Evolutionary conservation across 2,113 vertebrate genomes (phyloP).

Genomic region (Trematocara macrostoma): DNA sequence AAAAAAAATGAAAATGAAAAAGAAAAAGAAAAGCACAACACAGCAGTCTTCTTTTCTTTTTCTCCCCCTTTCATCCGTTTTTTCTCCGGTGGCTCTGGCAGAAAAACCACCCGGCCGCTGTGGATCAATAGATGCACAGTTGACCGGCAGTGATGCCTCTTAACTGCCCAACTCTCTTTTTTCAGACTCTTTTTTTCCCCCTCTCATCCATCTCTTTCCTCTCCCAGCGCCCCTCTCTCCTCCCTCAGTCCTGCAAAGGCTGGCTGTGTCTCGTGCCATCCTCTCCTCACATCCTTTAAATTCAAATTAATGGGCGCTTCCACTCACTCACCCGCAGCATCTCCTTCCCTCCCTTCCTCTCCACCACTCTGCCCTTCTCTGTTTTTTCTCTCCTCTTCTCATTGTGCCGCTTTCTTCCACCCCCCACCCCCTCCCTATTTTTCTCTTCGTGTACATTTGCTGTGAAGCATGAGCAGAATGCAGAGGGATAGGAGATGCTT

Average conservation of each 20-base stretch:
- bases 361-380: not conserved
- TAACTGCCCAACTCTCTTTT: not conserved
- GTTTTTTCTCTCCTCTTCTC: not conserved
- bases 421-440: not conserved
- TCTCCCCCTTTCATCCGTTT: not conserved
- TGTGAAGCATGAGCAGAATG: conserved; percentile 22
- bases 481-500: not conserved
- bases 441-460: not conserved
- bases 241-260: not conserved
- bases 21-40: not conserved
- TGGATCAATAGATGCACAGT: not conserved
- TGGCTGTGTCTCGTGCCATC: not conserved
- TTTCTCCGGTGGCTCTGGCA: not conserved
- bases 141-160: not conserved
- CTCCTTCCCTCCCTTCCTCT: not conserved
- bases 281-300: conserved; percentile 40
- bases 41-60: not conserved
- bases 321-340: conserved; percentile 24
- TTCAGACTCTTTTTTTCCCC: not conserved
- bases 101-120: not conserved
- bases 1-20: not conserved
- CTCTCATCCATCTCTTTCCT: not conserved
- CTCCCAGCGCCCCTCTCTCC: not conserved
- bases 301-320: conserved; percentile 50
- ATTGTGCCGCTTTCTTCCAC: not conserved